Percentiles rank a stretch among this genome's conserved stretches.
These are phyloP conservation scores for Ctena decussata DNA, from an alignment of 2,888 invertebrate species.

Conservation along the genomic window DNA sequence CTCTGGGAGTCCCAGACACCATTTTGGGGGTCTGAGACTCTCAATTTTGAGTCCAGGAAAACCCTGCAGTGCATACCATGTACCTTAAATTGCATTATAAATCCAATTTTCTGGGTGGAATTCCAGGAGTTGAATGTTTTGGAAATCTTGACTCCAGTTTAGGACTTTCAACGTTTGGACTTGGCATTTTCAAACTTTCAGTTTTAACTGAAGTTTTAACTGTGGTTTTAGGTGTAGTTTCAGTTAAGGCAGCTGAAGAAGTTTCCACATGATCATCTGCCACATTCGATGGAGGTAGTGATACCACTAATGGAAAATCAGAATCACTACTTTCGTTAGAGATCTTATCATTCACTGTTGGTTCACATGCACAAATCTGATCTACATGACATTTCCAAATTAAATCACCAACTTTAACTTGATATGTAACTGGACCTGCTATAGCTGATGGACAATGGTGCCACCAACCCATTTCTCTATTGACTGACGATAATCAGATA, in stretches of 20 bases:
- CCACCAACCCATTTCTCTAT: slow-evolving; percentile 2
- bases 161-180: not conserved
- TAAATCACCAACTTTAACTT: slow-evolving; percentile 5
- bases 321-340: not conserved
- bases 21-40: too few relatives aligned
- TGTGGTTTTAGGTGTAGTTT: not conserved
- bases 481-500: not conserved
- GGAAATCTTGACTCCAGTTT: not conserved
- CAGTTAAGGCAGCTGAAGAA: not conserved
- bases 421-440: slow-evolving; percentile 4
- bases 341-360: not conserved
- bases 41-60: too few relatives aligned
- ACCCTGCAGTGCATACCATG: slow-evolving; percentile 6
- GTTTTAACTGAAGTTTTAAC: not conserved
- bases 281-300: not conserved
- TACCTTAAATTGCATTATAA: not conserved
- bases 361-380: not conserved
- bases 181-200: not conserved
- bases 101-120: slow-evolving; percentile 1
- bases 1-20: too few relatives aligned
- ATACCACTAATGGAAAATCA: not conserved
- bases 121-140: not conserved
- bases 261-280: not conserved
- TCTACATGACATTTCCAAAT: slow-evolving; percentile 11
- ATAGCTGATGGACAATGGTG: not conserved